Evolutionary conservation across 2,797 vertebrate genomes (phyloP).

Genomic region (Kryptolebias ocellatus): DNA sequence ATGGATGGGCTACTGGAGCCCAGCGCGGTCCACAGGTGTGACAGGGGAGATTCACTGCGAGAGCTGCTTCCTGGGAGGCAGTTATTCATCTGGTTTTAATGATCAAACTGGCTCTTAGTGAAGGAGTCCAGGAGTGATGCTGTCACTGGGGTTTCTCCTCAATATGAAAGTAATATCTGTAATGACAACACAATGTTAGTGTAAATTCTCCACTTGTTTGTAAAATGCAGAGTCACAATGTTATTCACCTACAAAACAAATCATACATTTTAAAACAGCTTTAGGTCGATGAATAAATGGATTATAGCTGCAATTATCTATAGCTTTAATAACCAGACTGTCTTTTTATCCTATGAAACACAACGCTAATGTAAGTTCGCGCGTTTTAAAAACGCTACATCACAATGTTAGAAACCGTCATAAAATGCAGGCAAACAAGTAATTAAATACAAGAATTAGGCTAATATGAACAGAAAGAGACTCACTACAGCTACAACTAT

Average conservation of each 20-base stretch:
- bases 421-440: not conserved
- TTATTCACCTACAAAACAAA: no score
- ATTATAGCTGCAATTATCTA: no score
- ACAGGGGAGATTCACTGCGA: constrained; percentile 55
- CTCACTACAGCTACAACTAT: no score
- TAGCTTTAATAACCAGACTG: no score
- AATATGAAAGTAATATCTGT: constrained; percentile 29
- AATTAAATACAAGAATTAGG: not conserved
- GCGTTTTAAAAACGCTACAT: no score
- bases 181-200: constrained; percentile 7
- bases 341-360: no score
- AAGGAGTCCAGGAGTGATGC: constrained; percentile 26
- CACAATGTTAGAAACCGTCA: not conserved
- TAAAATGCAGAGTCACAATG: constrained; percentile 3
- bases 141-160: not conserved
- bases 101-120: constrained; percentile 23
- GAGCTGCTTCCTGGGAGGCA: constrained; percentile 39
- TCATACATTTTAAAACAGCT: no score
- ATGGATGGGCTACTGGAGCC: constrained; percentile 84
- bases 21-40: constrained; percentile 55
- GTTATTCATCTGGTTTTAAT: constrained; percentile 60
- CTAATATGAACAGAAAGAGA: not conserved
- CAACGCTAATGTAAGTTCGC: no score
- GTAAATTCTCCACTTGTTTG: not conserved
- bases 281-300: no score